These are phyloP conservation scores for Idaea biselata DNA, from an alignment of 2,888 invertebrate species.

Conservation along the genomic window DNA sequence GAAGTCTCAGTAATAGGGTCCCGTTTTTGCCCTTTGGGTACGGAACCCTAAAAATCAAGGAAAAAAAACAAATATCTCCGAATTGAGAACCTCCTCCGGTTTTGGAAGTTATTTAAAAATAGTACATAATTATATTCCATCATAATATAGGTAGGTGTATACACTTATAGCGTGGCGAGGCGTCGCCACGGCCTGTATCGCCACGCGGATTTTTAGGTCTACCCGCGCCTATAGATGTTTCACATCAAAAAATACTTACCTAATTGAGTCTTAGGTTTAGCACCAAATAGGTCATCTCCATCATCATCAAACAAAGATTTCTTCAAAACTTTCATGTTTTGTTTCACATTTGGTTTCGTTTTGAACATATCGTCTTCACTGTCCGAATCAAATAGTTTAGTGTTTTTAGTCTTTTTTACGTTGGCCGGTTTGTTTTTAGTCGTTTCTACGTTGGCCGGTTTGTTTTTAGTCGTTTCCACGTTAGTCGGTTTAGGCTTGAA, in stretches of 20 bases:
- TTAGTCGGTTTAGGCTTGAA: neutral
- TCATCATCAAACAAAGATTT: conserved; percentile 60
- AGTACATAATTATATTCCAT: too few relatives aligned
- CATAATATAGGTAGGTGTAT: too few relatives aligned
- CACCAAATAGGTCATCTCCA: conserved; percentile 60
- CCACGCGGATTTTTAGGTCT: too few relatives aligned
- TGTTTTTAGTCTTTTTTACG: conserved; percentile 32
- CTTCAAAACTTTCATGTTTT: conserved; percentile 33
- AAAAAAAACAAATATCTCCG: too few relatives aligned
- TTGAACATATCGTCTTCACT: conserved; percentile 61
- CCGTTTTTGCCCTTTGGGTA: too few relatives aligned
- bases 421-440: conserved; percentile 15
- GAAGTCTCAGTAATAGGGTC: too few relatives aligned
- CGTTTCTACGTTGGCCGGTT: neutral
- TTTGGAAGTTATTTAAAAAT: too few relatives aligned
- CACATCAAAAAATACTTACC: conserved; percentile 42
- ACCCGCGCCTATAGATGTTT: too few relatives aligned
- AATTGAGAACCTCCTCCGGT: too few relatives aligned
- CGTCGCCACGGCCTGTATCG: too few relatives aligned
- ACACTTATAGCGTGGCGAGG: too few relatives aligned
- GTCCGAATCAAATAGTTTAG: conserved; percentile 57
- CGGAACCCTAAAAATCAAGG: too few relatives aligned
- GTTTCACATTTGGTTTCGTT: conserved; percentile 29
- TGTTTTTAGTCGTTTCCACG: neutral
- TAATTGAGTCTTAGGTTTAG: conserved; percentile 38